A percentile compares a stretch with the other conserved stretches of the same genome.
Evolutionary conservation across 1,140 invertebrate genomes (phyloP).

Genomic region (Brachionus paranguensis): DNA sequence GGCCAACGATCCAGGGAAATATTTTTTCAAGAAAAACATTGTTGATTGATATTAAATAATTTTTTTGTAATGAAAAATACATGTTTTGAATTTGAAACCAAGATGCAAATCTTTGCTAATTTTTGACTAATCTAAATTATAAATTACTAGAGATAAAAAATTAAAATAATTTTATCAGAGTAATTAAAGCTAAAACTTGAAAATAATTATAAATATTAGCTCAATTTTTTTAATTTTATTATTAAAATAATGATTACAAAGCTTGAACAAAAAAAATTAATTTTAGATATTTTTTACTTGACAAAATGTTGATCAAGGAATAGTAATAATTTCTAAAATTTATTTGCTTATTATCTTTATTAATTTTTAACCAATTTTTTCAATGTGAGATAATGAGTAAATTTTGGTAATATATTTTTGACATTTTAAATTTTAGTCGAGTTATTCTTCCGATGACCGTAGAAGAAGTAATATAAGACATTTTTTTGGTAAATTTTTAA

Average conservation of each 20-base stretch:
- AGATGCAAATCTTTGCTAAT: neutral
- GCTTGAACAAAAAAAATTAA: neutral
- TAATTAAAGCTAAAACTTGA: neutral
- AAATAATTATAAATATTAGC: neutral
- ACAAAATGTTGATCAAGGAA: slow-evolving; percentile 36
- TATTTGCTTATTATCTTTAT: neutral
- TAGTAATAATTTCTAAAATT: neutral
- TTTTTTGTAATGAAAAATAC: neutral
- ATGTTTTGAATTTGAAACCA: neutral
- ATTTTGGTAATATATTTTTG: neutral
- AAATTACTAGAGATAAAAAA: neutral
- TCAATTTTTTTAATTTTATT: too few relatives aligned
- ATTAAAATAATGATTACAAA: too few relatives aligned
- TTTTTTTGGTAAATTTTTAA: neutral
- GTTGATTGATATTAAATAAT: neutral
- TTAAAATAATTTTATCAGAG: neutral
- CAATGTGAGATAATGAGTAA: neutral
- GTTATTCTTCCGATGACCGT: slow-evolving; percentile 31
- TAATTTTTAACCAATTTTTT: neutral
- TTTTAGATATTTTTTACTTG: neutral
- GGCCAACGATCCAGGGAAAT: too few relatives aligned
- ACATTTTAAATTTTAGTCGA: neutral
- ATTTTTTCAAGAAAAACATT: too few relatives aligned
- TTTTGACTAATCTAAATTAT: neutral
- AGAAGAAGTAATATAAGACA: slow-evolving; percentile 50